These are phyloP conservation scores for Ameiurus melas DNA, from an alignment of 2,113 vertebrate species.

Conservation along the genomic window DNA sequence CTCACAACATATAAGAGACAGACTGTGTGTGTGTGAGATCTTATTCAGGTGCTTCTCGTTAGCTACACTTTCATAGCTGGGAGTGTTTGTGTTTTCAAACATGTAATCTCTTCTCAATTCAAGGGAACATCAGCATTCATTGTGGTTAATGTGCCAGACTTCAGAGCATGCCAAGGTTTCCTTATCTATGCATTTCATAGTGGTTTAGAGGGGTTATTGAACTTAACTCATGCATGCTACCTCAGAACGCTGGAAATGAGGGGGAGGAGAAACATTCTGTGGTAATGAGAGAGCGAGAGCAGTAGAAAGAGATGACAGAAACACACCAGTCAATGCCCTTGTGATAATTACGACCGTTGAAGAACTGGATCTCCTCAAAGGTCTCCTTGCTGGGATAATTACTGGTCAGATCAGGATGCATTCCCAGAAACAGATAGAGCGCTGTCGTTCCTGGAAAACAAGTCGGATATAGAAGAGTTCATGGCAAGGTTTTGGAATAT, in stretches of 20 bases:
- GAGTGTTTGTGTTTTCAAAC: conserved; percentile 25
- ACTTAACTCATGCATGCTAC: conserved; percentile 31
- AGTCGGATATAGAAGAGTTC: conserved; percentile 1
- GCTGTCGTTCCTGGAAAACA: conserved; percentile 80
- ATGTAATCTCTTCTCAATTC: conserved; percentile 30
- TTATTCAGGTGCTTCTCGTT: conserved; percentile 3
- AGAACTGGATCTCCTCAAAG: conserved; percentile 91
- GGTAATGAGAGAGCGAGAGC: not conserved
- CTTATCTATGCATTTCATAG: conserved; percentile 39
- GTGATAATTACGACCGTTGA: conserved; percentile 89
- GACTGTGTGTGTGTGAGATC: not conserved
- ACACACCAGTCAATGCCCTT: conserved; percentile 88
- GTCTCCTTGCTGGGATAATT: conserved; percentile 90
- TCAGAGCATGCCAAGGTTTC: conserved; percentile 43
- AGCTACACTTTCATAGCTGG: conserved; percentile 5
- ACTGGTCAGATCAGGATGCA: conserved; percentile 87
- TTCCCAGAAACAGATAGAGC: conserved; percentile 86
- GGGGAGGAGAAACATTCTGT: not conserved
- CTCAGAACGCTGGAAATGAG: conserved; percentile 4
- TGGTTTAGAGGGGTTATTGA: conserved; percentile 29
- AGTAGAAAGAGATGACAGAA: not conserved
- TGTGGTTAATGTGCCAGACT: conserved; percentile 37
- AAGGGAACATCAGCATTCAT: conserved; percentile 40
- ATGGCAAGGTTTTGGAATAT: not conserved
- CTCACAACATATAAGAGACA: not conserved